A percentile compares a stretch with the other conserved stretches of the same genome.
Evolutionary conservation across 2,113 vertebrate species (phyloP).

Genomic region (Tringa solitaria): DNA sequence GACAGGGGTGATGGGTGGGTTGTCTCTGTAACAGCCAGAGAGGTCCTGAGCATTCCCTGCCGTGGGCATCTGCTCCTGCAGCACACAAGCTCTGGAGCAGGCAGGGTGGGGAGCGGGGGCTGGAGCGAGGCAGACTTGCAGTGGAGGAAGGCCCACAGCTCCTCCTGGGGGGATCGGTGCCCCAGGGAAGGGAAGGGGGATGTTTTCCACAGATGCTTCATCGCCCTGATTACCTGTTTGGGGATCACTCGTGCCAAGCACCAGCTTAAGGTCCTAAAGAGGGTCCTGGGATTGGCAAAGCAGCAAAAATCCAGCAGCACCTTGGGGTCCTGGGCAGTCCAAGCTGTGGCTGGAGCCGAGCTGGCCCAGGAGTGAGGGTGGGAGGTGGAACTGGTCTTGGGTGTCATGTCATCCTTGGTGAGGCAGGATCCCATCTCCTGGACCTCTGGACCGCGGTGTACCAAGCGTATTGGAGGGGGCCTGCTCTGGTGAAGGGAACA

Average conservation of each 20-base stretch:
- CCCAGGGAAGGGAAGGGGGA: accelerated
- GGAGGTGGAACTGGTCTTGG: neutral
- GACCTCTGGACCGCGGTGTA: accelerated
- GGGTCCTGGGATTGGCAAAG: accelerated
- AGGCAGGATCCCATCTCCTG: neutral
- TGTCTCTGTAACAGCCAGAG: accelerated
- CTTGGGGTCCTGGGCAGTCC: neutral
- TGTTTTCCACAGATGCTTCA: neutral
- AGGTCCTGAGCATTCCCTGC: neutral
- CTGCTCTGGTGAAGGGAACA: neutral
- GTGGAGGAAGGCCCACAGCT: neutral
- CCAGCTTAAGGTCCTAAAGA: accelerated
- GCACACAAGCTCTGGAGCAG: neutral
- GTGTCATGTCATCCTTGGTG: accelerated
- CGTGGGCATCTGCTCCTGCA: neutral
- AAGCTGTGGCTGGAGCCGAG: neutral
- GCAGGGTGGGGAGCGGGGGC: neutral
- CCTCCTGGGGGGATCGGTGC: neutral
- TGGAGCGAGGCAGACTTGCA: neutral
- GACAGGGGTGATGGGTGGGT: neutral
- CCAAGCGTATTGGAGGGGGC: accelerated
- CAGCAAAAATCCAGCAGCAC: neutral
- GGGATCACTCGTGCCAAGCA: accelerated
- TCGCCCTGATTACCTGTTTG: neutral
- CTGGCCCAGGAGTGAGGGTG: neutral